phyloP scores from a whole-genome alignment of 2,888 invertebrate species.

The Caenorhabditis sinica region DNA sequence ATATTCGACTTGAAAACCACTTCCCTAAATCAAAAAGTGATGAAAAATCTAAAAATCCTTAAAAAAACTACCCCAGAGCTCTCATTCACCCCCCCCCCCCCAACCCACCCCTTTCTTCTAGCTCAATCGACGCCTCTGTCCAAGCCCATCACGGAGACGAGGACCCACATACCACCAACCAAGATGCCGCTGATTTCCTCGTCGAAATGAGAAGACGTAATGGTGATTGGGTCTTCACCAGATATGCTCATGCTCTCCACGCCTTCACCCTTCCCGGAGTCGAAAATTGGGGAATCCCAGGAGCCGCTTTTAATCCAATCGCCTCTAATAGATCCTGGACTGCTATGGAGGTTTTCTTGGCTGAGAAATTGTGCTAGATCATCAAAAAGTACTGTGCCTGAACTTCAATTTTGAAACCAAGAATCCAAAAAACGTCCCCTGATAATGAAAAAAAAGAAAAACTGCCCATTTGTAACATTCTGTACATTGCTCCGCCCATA shows the following conservation, averaged over 20 bases:
- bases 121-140: slow-evolving; percentile 55
- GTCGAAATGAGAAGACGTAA: slow-evolving; percentile 73
- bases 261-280: slow-evolving; percentile 74
- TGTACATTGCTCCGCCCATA: not conserved
- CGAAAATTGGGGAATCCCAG: slow-evolving; percentile 66
- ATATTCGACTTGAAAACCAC: not conserved
- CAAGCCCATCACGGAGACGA: slow-evolving; percentile 78
- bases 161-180: slow-evolving; percentile 70
- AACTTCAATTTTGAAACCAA: too few relatives aligned
- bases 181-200: slow-evolving; percentile 69
- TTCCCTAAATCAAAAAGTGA: too few relatives aligned
- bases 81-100: not conserved
- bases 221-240: slow-evolving; percentile 76
- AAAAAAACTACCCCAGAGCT: not conserved
- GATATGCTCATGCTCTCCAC: slow-evolving; percentile 76
- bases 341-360: slow-evolving; percentile 74
- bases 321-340: slow-evolving; percentile 73
- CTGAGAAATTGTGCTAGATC: slow-evolving; percentile 60
- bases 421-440: not conserved
- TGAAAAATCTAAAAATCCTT: not conserved
- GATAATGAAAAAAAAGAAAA: too few relatives aligned
- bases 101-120: slow-evolving; percentile 3
- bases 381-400: too few relatives aligned
- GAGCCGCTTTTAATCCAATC: slow-evolving; percentile 71
- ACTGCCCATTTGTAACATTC: too few relatives aligned